phyloP scores from a whole-genome alignment of 2,888 invertebrate genomes.

The Phytoseiulus persimilis region DNA sequence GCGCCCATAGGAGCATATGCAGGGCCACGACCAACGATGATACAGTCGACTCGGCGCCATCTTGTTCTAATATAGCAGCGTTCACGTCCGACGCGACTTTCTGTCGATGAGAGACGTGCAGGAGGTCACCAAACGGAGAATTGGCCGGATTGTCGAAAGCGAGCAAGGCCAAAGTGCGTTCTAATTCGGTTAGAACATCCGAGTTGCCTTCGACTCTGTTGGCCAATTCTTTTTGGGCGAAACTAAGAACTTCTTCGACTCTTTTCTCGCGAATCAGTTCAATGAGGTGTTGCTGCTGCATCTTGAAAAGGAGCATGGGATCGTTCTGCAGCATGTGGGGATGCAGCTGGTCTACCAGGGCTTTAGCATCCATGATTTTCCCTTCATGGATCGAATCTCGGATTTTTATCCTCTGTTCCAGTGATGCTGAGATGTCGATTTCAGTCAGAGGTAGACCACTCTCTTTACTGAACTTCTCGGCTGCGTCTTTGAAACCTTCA shows the following conservation, averaged over 20 bases:
- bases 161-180: conserved; percentile 81
- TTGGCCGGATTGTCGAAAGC: conserved; percentile 93
- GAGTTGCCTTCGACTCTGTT: conserved; percentile 78
- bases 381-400: conserved; percentile 88
- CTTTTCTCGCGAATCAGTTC: conserved; percentile 75
- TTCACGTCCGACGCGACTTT: conserved; percentile 92
- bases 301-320: conserved; percentile 84
- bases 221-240: conserved; percentile 78
- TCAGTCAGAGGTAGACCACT: conserved; percentile 62
- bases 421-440: conserved; percentile 59
- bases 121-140: conserved; percentile 87
- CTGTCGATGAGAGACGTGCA: conserved; percentile 86
- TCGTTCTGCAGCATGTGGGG: conserved; percentile 91
- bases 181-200: conserved; percentile 64
- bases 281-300: conserved; percentile 76
- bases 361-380: conserved; percentile 81
- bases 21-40: conserved; percentile 83
- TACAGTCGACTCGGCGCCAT: conserved; percentile 75
- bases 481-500: conserved; percentile 71
- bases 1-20: conserved; percentile 89
- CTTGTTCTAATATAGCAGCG: conserved; percentile 85
- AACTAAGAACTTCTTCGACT: conserved; percentile 77
- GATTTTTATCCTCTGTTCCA: conserved; percentile 84
- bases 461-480: conserved; percentile 89
- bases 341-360: conserved; percentile 82